Conservation (phyloP, 35 echinoderm and acorn worm species). For the Ophioderma brevispina region DNA sequence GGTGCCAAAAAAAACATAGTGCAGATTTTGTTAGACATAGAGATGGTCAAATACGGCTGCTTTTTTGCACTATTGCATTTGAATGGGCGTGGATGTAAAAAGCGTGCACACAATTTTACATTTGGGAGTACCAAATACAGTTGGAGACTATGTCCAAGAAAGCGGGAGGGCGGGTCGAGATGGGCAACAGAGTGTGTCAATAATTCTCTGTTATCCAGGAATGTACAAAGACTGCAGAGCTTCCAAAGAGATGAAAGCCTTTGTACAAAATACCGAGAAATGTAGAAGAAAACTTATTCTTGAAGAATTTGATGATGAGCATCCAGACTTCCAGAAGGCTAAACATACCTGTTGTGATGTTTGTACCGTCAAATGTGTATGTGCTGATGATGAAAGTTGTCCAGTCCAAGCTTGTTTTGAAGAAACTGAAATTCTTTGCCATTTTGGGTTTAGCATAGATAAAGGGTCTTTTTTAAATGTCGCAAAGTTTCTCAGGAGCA, state of each 20-base stretch:
- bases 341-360: not conserved
- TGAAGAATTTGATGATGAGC: not conserved
- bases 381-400: not conserved
- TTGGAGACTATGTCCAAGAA: too few relatives aligned
- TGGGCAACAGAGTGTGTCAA: conserved; percentile 17
- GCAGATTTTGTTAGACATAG: too few relatives aligned
- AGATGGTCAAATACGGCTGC: not conserved
- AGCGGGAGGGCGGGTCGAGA: conserved; percentile 17
- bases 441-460: not conserved
- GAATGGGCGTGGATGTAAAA: conserved; percentile 10
- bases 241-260: not conserved
- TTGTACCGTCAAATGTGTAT: not conserved
- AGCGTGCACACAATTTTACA: not conserved
- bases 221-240: not conserved
- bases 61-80: conserved; percentile 7
- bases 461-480: not conserved
- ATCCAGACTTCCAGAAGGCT: not conserved
- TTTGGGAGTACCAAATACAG: not conserved
- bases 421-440: not conserved
- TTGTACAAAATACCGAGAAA: not conserved
- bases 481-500: not conserved
- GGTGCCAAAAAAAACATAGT: too few relatives aligned
- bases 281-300: not conserved
- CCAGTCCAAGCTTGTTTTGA: too few relatives aligned
- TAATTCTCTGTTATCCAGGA: not conserved